phyloP scores from a whole-genome alignment of 2,888 invertebrate genomes.

The Tigriopus californicus region DNA sequence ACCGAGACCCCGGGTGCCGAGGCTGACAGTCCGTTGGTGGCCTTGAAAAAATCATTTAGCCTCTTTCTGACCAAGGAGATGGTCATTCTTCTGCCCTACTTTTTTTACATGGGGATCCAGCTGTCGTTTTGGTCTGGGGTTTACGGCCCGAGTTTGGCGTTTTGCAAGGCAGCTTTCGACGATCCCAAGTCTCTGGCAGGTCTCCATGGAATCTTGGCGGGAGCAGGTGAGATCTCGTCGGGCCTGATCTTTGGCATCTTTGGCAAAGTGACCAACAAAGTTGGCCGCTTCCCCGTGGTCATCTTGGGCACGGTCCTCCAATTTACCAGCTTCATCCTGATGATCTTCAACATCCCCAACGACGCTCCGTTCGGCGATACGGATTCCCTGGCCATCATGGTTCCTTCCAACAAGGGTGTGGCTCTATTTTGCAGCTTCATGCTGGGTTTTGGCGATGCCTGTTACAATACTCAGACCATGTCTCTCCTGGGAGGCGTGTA shows the following conservation, averaged over 20 bases:
- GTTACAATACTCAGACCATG: slow-evolving; percentile 90
- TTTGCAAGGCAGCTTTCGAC: slow-evolving; percentile 54
- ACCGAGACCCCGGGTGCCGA: background rate
- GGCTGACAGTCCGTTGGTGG: slow-evolving; percentile 28
- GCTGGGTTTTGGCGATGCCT: slow-evolving; percentile 90
- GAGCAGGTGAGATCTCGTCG: slow-evolving; percentile 79
- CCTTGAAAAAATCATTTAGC: slow-evolving; percentile 50
- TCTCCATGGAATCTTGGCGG: slow-evolving; percentile 81
- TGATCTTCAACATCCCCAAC: slow-evolving; percentile 72
- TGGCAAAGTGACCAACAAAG: slow-evolving; percentile 61
- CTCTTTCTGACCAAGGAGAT: slow-evolving; percentile 65
- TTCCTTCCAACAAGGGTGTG: slow-evolving; percentile 32
- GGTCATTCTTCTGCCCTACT: slow-evolving; percentile 61
- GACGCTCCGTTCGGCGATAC: slow-evolving; percentile 53
- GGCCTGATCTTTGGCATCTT: slow-evolving; percentile 82
- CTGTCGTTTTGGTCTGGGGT: slow-evolving; percentile 91
- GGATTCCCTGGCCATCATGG: slow-evolving; percentile 20
- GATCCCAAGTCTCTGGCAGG: slow-evolving; percentile 65
- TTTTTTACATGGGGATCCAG: slow-evolving; percentile 80
- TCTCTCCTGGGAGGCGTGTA: slow-evolving; percentile 76
- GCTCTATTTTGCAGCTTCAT: slow-evolving; percentile 79
- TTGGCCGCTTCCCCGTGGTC: slow-evolving; percentile 79
- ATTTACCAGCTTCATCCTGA: slow-evolving; percentile 55
- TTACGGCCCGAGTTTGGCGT: slow-evolving; percentile 78
- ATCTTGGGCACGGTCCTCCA: slow-evolving; percentile 72